Percentiles rank a stretch among this genome's conserved stretches.
Conservation (phyloP, 2,888 invertebrate genomes). For the Apeira syringaria region DNA sequence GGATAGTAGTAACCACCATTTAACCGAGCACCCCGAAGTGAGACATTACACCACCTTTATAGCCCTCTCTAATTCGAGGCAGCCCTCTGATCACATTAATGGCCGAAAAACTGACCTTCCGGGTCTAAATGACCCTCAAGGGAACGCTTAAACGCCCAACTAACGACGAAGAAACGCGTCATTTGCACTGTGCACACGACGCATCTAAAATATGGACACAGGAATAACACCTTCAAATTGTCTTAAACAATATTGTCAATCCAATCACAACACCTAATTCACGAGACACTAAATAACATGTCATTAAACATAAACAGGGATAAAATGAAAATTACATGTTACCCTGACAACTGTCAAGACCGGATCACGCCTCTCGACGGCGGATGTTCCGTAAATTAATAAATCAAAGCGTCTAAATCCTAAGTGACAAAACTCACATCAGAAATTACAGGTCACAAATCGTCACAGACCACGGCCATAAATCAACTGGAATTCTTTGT, state of each 20-base stretch:
- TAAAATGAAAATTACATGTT: conserved; percentile 60
- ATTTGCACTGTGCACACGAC: conserved; percentile 38
- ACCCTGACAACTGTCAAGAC: conserved; percentile 64
- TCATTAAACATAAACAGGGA: conserved; percentile 30
- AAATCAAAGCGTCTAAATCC: conserved; percentile 65
- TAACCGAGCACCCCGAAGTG: conserved; percentile 64
- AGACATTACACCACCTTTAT: conserved; percentile 77
- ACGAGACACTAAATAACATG: conserved; percentile 36
- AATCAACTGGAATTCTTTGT: conserved; percentile 78
- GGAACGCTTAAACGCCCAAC: conserved; percentile 64
- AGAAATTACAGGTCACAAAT: conserved; percentile 81
- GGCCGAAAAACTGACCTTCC: conserved; percentile 80
- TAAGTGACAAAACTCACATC: conserved; percentile 80
- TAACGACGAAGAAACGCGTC: conserved; percentile 45
- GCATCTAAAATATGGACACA: conserved; percentile 1
- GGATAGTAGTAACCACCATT: conserved; percentile 35
- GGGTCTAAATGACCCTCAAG: conserved; percentile 61
- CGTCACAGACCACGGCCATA: conserved; percentile 75
- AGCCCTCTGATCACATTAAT: conserved; percentile 75
- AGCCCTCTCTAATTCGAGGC: conserved; percentile 61
- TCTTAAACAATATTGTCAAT: too few relatives aligned
- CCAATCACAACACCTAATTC: conserved; percentile 25
- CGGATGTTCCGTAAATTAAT: conserved; percentile 62
- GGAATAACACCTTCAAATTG: conserved; percentile 4
- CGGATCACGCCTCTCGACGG: conserved; percentile 56